Evolutionary conservation across 1,140 invertebrate genomes (phyloP).

Genomic region (Drosophila guanche): DNA sequence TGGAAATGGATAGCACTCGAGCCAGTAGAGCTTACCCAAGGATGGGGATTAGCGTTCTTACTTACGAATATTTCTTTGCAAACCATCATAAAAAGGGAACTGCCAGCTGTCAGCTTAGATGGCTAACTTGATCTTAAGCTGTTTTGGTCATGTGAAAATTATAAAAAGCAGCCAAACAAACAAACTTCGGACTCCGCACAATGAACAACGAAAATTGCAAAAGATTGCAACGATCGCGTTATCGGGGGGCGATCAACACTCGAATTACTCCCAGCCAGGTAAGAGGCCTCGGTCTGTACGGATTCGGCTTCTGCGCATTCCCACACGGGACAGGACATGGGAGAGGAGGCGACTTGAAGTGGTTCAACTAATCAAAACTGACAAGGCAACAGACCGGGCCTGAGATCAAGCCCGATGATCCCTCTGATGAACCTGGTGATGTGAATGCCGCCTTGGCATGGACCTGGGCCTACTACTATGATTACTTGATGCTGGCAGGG

Average conservation of each 20-base stretch:
- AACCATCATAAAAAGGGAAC: conserved; percentile 61
- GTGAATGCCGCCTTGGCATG: conserved; percentile 9
- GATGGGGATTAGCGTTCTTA: conserved; percentile 67
- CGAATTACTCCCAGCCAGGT: conserved; percentile 60
- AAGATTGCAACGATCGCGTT: conserved; percentile 59
- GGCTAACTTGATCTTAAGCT: conserved; percentile 82
- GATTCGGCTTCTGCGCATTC: conserved; percentile 40
- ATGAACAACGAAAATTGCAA: conserved; percentile 57
- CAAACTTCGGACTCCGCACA: conserved; percentile 48
- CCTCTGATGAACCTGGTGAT: conserved; percentile 34
- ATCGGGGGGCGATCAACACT: conserved; percentile 64
- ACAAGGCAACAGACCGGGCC: conserved; percentile 73
- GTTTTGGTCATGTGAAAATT: conserved; percentile 82
- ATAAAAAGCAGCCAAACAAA: conserved; percentile 61
- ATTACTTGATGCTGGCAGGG: no score
- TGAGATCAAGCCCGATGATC: conserved; percentile 57
- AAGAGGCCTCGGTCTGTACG: conserved; percentile 6
- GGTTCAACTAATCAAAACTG: conserved; percentile 80
- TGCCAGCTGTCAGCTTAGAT: conserved; percentile 77
- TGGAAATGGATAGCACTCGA: conserved; percentile 46
- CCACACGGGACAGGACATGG: conserved; percentile 58
- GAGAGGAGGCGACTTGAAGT: conserved; percentile 51
- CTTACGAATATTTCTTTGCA: conserved; percentile 36
- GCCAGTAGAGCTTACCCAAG: conserved; percentile 44
- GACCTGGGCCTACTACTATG: conserved; percentile 1